Percentiles rank a stretch among this genome's conserved stretches.
Conservation (phyloP, 2,113 vertebrate species). For the Seriola aureovittata region DNA sequence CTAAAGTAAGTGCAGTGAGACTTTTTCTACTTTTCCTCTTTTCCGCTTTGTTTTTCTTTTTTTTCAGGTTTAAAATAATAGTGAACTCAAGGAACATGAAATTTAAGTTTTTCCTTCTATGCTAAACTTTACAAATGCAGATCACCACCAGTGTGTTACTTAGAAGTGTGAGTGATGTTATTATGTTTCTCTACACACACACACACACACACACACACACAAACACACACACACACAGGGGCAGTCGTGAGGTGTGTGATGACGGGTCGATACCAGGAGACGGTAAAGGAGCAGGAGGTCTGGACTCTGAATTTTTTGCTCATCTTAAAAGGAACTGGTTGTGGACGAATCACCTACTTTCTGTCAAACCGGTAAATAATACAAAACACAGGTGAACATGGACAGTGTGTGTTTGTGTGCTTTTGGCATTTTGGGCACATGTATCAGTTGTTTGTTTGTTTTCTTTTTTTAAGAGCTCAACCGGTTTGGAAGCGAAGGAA, state of each 20-base stretch:
- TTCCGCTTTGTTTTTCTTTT: too few species aligned
- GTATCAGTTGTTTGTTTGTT: not conserved
- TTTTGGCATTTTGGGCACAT: not conserved
- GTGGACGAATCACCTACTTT: conserved; percentile 94
- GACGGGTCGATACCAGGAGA: conserved; percentile 92
- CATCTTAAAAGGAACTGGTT: conserved; percentile 98
- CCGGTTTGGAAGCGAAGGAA: conserved; percentile 68
- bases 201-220: conserved; percentile 46
- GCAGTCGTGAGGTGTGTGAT: conserved; percentile 88
- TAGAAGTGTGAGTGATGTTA: not conserved
- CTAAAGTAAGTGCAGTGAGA: conserved; percentile 68
- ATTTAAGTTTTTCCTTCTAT: not conserved
- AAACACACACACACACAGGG: conserved; percentile 79
- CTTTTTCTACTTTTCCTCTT: not conserved
- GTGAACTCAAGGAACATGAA: not conserved
- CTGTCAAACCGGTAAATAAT: conserved; percentile 81
- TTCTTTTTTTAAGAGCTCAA: conserved; percentile 42
- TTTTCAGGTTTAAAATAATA: too few species aligned
- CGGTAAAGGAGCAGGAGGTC: conserved; percentile 91
- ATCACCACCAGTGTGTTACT: not conserved
- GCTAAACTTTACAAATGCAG: too few species aligned
- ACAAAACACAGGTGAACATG: not conserved
- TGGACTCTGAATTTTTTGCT: conserved; percentile 93
- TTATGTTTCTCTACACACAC: not conserved
- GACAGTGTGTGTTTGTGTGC: not conserved